Evolutionary conservation across 2,797 vertebrate species (phyloP), one percentile per base, ranked within the genome.

Genomic region (Anguilla anguilla): DNA sequence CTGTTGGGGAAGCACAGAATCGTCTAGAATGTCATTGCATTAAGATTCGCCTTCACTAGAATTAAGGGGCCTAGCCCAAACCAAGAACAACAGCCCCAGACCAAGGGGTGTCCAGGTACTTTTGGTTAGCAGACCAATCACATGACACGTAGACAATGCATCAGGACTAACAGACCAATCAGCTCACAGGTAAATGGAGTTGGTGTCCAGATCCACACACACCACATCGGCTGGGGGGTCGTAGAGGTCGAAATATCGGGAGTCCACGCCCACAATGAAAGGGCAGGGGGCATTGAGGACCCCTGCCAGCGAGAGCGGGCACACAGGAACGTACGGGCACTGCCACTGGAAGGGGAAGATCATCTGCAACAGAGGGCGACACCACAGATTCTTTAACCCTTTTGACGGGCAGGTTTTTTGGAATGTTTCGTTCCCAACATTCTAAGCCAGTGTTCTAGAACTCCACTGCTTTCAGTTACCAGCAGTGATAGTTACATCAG

Each of bases 331-430:
- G 93, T 99, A 99, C 0, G 99, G 98, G 94, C 99, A 99, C 89
- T 99, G 98, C 99, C 99, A 99, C 93, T 99, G 99, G 95, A 99
- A 99, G 77, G 99, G 99, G 93, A 99, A 99, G 93, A 99, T 97
- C 97, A 99, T 99, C 99, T 99, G 92, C 90, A 93, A 87, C 95
- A 95, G 13, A 46, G 51, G 25, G 25, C 11, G 17, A 22, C 2
- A 10, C 7, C 64, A 61, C 59, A 22, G 17, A 17, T 22, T 7
- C 64, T n/a, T 69, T 22, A 69, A 7, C 19, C 3, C 55, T 57
- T 57, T 17, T 82, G 84, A 28, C 57, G 81, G 2, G 15, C 64
- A 35, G 35, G 35, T 1, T 35, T 35, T 35, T 35, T 35, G 35
- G 35, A 35, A 35, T 35, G 35, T 35, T 35, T 35, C 1, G 1